Conservation (phyloP, 2,888 invertebrate genomes). For the Drosophila maculinotata region DNA sequence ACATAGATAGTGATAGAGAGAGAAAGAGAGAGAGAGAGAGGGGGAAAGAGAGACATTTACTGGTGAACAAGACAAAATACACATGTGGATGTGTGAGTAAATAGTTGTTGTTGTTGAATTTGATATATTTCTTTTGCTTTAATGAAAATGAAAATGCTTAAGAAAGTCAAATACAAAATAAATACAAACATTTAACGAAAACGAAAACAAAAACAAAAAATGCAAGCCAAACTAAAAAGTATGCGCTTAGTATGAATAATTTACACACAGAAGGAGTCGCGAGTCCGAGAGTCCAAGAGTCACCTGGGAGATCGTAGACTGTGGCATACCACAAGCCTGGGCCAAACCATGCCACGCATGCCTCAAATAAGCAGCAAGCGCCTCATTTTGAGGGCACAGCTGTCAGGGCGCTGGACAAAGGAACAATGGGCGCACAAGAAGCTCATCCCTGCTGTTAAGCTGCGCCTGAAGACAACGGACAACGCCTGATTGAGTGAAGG, state of each 20-base stretch:
- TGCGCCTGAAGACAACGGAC: slow-evolving; percentile 37
- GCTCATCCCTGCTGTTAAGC: slow-evolving; percentile 67
- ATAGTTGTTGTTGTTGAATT: slow-evolving; percentile 61
- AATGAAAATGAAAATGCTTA: slow-evolving; percentile 65
- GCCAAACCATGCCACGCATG: slow-evolving; percentile 67
- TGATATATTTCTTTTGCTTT: slow-evolving; percentile 53
- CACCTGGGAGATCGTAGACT: slow-evolving; percentile 40
- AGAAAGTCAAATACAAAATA: slow-evolving; percentile 23
- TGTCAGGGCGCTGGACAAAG: slow-evolving; percentile 74
- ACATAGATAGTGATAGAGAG: slow-evolving; percentile 24
- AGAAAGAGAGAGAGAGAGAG: slow-evolving; percentile 30
- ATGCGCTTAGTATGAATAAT: slow-evolving; percentile 70
- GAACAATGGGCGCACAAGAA: slow-evolving; percentile 75
- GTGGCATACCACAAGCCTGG: not conserved
- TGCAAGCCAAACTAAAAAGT: slow-evolving; percentile 54
- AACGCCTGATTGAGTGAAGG: slow-evolving; percentile 72
- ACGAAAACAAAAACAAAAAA: slow-evolving; percentile 44
- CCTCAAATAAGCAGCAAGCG: slow-evolving; percentile 78
- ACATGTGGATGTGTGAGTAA: slow-evolving; percentile 84
- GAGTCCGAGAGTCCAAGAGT: slow-evolving; percentile 11
- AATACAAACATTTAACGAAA: slow-evolving; percentile 11
- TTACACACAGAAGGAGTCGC: slow-evolving; percentile 41
- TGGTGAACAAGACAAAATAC: slow-evolving; percentile 85
- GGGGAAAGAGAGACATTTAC: slow-evolving; percentile 59
- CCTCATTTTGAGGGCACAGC: slow-evolving; percentile 79